Percentiles rank a stretch among this genome's conserved stretches.
Conservation (phyloP, 2,888 invertebrate species). For the Erynnis tages region DNA sequence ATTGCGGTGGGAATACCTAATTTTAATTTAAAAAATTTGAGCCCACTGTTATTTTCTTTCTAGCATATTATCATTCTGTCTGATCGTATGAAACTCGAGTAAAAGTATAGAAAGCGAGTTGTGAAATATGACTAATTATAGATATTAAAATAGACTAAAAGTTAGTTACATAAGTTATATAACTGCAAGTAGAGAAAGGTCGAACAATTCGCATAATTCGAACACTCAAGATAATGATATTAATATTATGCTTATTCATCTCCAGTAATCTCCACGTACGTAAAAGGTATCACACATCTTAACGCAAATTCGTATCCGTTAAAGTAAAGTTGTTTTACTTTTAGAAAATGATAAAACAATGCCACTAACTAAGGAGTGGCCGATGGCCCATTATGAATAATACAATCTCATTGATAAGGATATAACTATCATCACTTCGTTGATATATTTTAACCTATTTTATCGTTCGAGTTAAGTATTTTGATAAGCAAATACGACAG, state of each 20-base stretch:
- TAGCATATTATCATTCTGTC: no score
- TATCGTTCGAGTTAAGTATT: conserved; percentile 13
- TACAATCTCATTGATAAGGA: conserved; percentile 4
- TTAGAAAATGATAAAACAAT: conserved; percentile 2
- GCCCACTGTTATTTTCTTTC: no score
- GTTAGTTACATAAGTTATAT: background rate
- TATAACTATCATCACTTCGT: background rate
- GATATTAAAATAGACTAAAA: background rate
- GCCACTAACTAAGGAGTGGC: background rate
- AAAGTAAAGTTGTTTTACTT: no score
- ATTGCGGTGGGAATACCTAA: no score
- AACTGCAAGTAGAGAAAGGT: background rate
- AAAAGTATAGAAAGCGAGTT: no score
- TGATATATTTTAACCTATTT: background rate
- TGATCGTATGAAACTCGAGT: no score
- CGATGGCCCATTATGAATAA: conserved; percentile 9
- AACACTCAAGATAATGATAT: no score
- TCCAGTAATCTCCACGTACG: no score
- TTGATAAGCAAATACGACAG: conserved; percentile 12
- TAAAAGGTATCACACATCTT: no score
- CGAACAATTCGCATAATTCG: background rate
- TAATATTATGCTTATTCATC: no score
- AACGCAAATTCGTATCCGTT: background rate
- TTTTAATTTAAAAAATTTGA: no score
- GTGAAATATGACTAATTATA: background rate